Evolutionary conservation across 1,140 invertebrate species (phyloP).

Genomic region (Drosophila equinoxialis): DNA sequence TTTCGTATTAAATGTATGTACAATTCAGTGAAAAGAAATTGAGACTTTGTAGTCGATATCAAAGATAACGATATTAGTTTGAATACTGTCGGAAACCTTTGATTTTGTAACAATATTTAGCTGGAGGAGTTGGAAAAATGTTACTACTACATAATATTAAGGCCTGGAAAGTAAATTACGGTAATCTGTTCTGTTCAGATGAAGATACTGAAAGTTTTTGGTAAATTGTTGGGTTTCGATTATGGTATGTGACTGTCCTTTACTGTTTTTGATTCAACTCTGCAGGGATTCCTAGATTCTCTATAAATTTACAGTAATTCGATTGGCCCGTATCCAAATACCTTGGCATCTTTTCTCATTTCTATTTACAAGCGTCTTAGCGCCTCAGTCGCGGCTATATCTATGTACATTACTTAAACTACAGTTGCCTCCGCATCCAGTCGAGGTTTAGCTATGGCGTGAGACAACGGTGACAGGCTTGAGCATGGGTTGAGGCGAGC

Average conservation of each 20-base stretch:
- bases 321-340: not conserved
- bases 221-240: no score
- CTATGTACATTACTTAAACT: constrained; percentile 69
- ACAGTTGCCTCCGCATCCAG: not conserved
- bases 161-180: no score
- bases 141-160: no score
- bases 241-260: not conserved
- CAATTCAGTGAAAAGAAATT: not conserved
- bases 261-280: constrained; percentile 14
- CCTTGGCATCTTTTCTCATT: not conserved
- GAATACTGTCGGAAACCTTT: no score
- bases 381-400: constrained; percentile 74
- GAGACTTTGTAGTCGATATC: no score
- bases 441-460: constrained; percentile 83
- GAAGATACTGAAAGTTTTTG: no score
- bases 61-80: no score
- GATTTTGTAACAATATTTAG: no score
- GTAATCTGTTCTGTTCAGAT: no score
- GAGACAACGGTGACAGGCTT: constrained; percentile 84
- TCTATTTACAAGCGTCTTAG: constrained; percentile 74
- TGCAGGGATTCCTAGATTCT: constrained; percentile 39
- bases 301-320: constrained; percentile 6
- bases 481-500: constrained; percentile 81
- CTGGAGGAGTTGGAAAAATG: no score
- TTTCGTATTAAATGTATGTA: not conserved